These are phyloP conservation scores for Gambelia wislizenii DNA, from an alignment of 2,797 vertebrate species.

Conservation along the genomic window DNA sequence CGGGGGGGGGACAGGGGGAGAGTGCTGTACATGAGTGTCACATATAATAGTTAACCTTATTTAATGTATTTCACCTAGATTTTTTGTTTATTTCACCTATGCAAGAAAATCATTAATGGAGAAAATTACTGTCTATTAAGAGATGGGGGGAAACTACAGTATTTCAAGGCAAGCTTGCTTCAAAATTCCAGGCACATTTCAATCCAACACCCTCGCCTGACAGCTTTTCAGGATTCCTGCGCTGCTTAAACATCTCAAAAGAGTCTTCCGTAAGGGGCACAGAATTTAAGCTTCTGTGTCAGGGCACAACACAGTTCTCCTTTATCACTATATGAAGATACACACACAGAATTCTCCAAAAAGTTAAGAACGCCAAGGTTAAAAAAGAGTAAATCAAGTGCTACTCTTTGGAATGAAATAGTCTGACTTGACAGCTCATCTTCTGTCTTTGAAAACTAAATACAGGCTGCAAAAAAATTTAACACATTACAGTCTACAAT, in stretches of 20 bases:
- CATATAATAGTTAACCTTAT: conserved; percentile 55
- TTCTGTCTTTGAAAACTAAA: conserved; percentile 79
- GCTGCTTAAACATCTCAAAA: conserved; percentile 77
- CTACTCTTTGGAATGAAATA: conserved; percentile 76
- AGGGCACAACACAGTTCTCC: conserved; percentile 76
- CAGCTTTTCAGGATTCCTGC: conserved; percentile 76
- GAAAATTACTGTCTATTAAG: conserved; percentile 62
- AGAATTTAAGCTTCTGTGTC: conserved; percentile 77
- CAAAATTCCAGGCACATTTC: conserved; percentile 76
- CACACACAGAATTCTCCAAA: conserved; percentile 68
- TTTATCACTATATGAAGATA: conserved; percentile 78
- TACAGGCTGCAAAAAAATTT: conserved; percentile 78
- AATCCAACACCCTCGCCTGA: conserved; percentile 75
- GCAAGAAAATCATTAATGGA: conserved; percentile 68
- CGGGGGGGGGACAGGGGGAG: too few species aligned
- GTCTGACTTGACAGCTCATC: conserved; percentile 78
- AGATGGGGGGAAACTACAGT: conserved; percentile 51
- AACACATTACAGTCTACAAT: conserved; percentile 80
- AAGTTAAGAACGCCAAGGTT: conserved; percentile 77
- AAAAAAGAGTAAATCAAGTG: conserved; percentile 72
- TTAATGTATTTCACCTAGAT: conserved; percentile 61
- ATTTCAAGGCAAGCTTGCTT: conserved; percentile 75
- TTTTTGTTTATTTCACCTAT: conserved; percentile 54
- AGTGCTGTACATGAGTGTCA: background rate
- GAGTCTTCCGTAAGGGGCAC: conserved; percentile 72